phyloP scores from a whole-genome alignment of 1,140 invertebrate genomes.

The Trichonephila clavipes region DNA sequence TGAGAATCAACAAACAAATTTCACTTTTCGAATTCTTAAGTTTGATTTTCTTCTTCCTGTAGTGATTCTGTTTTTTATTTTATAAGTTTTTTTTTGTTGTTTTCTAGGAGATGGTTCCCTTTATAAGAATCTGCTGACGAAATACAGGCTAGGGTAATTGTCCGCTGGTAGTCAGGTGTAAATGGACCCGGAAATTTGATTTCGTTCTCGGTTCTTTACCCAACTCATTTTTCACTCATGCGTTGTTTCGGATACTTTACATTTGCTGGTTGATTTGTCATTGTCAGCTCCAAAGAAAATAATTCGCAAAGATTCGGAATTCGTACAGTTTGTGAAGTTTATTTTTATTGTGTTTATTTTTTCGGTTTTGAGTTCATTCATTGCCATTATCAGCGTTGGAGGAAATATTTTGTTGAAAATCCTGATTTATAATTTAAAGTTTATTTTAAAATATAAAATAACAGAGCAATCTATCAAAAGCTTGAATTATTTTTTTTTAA shows the following conservation, averaged over 20 bases:
- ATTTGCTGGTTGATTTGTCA: not conserved
- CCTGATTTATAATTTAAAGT: not conserved
- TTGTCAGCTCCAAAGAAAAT: not conserved
- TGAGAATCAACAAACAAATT: constrained; percentile 38
- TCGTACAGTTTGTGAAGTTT: not conserved
- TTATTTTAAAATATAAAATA: not conserved
- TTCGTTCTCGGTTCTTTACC: not conserved
- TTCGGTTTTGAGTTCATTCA: not conserved
- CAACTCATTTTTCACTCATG: not conserved
- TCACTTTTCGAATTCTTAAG: constrained; percentile 16
- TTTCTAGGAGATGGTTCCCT: not conserved
- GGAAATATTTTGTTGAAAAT: not conserved
- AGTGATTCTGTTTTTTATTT: not conserved
- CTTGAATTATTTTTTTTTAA: not conserved
- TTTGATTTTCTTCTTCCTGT: constrained; percentile 22
- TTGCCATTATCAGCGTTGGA: not conserved
- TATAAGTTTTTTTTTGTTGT: not conserved
- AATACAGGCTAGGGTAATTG: not conserved
- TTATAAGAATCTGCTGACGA: not conserved
- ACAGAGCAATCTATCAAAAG: not conserved
- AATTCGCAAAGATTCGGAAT: not conserved
- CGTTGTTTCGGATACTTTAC: not conserved
- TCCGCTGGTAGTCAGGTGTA: constrained; percentile 27
- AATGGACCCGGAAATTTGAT: constrained; percentile 29
- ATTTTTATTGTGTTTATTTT: not conserved